Evolutionary conservation across 1,140 invertebrate species (phyloP).

Genomic region (Heliconius eleuchia): DNA sequence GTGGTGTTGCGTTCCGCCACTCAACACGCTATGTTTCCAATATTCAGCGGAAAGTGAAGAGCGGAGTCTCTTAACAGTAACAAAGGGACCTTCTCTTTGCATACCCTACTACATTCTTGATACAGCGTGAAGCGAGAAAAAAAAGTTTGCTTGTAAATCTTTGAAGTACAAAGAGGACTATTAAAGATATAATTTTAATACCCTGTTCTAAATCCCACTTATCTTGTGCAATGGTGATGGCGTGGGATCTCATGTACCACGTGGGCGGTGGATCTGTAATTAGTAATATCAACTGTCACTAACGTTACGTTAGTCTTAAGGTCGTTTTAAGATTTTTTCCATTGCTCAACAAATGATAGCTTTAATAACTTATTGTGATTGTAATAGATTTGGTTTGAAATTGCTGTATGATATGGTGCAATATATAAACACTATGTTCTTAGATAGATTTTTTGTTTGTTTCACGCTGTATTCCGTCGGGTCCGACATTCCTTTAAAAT

Average conservation of each 20-base stretch:
- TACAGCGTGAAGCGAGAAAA: too few relatives aligned
- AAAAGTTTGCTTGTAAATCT: neutral
- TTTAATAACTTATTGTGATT: neutral
- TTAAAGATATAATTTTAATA: neutral
- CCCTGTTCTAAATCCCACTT: neutral
- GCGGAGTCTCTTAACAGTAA: too few relatives aligned
- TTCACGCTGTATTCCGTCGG: neutral
- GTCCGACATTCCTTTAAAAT: too few relatives aligned
- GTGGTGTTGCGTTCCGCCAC: too few relatives aligned
- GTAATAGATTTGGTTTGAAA: neutral
- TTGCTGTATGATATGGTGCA: neutral
- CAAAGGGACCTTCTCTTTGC: too few relatives aligned
- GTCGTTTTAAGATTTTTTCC: neutral
- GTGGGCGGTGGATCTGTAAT: neutral
- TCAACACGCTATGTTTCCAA: too few relatives aligned
- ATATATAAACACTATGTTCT: neutral
- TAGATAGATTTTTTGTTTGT: neutral
- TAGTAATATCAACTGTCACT: neutral
- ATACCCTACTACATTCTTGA: too few relatives aligned
- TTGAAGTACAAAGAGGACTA: neutral
- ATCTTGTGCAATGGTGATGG: slow-evolving; percentile 4
- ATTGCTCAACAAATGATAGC: neutral
- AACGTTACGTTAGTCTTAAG: neutral
- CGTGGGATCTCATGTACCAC: neutral
- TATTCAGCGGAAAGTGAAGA: too few relatives aligned